These are phyloP conservation scores for Drosophila stalkeri DNA, from an alignment of 2,888 invertebrate genomes.

Conservation along the genomic window DNA sequence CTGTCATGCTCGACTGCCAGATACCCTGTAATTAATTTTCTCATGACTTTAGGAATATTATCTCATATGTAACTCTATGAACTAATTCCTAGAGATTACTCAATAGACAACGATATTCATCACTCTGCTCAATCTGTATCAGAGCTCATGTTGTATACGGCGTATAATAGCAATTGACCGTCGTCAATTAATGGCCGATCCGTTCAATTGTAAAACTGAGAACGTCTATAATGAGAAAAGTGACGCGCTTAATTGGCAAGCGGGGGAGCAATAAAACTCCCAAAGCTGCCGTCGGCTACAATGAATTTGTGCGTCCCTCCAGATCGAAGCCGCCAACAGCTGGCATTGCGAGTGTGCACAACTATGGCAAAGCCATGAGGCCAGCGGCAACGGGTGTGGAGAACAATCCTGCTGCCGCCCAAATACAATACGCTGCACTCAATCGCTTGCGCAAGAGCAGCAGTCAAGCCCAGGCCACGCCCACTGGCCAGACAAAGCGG, in stretches of 20 bases:
- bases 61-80: too few species aligned
- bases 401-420: conserved; percentile 48
- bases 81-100: neutral
- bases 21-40: neutral
- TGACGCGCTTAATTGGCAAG: conserved; percentile 76
- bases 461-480: conserved; percentile 21
- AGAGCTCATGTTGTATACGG: neutral
- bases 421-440: conserved; percentile 81
- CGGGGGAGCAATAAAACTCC: conserved; percentile 59
- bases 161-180: neutral
- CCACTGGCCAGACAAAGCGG: conserved; percentile 14
- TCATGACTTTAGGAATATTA: neutral
- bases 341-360: conserved; percentile 68
- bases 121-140: neutral
- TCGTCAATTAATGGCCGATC: conserved; percentile 59
- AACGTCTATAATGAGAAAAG: conserved; percentile 72
- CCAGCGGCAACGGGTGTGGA: conserved; percentile 32
- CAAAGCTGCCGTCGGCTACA: conserved; percentile 66
- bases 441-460: conserved; percentile 71
- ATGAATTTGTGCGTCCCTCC: conserved; percentile 54
- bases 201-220: conserved; percentile 54
- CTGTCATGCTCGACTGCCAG: neutral
- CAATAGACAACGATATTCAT: neutral
- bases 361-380: conserved; percentile 62
- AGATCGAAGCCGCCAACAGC: conserved; percentile 26